phyloP scores from a whole-genome alignment of 1,140 invertebrate genomes.

The Myzus persicae region DNA sequence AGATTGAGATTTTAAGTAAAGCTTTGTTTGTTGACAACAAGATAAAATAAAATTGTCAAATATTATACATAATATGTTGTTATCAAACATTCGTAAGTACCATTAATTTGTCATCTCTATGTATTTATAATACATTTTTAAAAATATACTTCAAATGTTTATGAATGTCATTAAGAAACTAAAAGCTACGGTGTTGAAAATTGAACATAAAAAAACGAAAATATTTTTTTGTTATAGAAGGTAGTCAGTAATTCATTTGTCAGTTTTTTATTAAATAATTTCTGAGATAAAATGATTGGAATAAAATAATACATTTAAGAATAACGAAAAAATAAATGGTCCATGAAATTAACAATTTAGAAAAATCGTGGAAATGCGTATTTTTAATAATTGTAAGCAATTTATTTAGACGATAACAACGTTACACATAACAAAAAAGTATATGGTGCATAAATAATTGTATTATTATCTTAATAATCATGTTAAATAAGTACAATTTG shows the following conservation, averaged over 20 bases:
- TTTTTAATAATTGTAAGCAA: slow-evolving; percentile 1
- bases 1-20: not conserved
- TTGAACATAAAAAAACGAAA: not conserved
- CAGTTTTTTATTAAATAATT: not conserved
- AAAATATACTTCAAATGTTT: not conserved
- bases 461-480: not conserved
- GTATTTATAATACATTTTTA: not conserved
- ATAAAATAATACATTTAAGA: not conserved
- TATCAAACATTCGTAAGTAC: not conserved
- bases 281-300: not conserved
- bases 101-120: not conserved
- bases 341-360: slow-evolving; percentile 42
- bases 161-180: not conserved
- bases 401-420: not conserved
- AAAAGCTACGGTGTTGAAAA: not conserved
- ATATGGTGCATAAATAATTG: not conserved
- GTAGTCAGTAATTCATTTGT: not conserved
- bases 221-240: not conserved
- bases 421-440: not conserved
- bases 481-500: not conserved
- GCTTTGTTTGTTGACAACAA: not conserved
- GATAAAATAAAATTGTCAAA: not conserved
- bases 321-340: not conserved
- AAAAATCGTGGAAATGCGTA: not conserved
- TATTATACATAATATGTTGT: too few species aligned